Conservation (phyloP, 2,888 invertebrate species). For the Netelia inedita region DNA sequence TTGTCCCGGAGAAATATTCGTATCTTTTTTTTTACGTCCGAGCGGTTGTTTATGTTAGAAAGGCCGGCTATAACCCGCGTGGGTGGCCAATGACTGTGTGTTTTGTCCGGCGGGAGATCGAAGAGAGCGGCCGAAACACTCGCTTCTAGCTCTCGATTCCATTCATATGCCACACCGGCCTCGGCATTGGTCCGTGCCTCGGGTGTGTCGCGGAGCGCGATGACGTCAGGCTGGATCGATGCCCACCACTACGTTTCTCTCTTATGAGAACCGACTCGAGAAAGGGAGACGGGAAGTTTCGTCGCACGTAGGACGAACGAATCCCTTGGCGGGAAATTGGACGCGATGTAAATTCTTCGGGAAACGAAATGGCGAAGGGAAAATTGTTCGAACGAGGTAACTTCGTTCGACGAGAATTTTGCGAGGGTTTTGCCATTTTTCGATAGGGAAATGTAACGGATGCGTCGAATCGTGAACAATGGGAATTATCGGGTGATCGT, state of each 20-base stretch:
- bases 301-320: neutral
- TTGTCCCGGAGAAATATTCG: neutral
- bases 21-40: neutral
- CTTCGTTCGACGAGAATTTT: neutral
- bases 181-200: constrained; percentile 75
- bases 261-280: constrained; percentile 10
- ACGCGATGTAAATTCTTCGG: neutral
- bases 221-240: constrained; percentile 80
- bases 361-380: neutral
- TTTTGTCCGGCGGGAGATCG: neutral
- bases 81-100: constrained; percentile 6
- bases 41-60: neutral
- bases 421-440: neutral
- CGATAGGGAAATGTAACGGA: neutral
- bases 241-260: constrained; percentile 58
- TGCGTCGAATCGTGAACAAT: neutral
- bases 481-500: neutral
- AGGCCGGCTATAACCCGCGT: neutral
- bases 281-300: constrained; percentile 35
- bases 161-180: constrained; percentile 74
- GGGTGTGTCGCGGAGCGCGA: constrained; percentile 77
- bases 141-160: constrained; percentile 67
- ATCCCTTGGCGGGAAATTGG: constrained; percentile 69
- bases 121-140: constrained; percentile 23
- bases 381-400: neutral